Evolutionary conservation across 2,113 vertebrate species (phyloP).

Genomic region (Nothocercus julius): DNA sequence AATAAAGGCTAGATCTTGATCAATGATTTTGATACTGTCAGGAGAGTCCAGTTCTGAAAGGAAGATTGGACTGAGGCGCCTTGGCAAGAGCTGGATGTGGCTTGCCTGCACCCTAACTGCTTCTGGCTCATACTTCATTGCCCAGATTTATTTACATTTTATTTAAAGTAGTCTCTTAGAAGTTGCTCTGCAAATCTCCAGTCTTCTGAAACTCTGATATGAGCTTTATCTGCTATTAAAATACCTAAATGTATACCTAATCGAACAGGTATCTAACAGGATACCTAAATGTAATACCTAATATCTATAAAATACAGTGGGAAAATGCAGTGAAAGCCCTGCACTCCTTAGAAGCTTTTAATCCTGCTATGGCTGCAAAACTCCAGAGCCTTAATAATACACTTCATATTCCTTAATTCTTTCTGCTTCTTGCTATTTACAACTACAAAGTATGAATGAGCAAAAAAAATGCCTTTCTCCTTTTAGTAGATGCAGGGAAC

Average conservation of each 20-base stretch:
- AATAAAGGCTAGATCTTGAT: background rate
- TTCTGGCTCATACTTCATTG: background rate
- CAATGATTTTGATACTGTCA: background rate
- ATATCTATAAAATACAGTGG: background rate
- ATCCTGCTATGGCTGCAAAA: background rate
- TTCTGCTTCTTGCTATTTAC: background rate
- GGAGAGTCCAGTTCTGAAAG: background rate
- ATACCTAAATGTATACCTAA: background rate
- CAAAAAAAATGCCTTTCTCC: slow-evolving; percentile 3
- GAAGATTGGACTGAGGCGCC: background rate
- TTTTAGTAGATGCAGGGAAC: background rate
- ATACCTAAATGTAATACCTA: no score
- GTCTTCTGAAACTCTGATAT: background rate
- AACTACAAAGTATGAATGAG: background rate
- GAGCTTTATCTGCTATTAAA: background rate
- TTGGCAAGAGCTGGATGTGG: background rate
- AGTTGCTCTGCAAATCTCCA: background rate
- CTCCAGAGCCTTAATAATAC: background rate
- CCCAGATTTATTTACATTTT: background rate
- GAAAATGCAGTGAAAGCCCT: background rate
- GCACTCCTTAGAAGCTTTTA: background rate
- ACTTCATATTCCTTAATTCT: rapidly evolving
- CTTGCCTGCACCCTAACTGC: background rate
- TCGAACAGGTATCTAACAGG: no score
- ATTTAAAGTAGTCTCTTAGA: background rate